phyloP scores from a whole-genome alignment of 2,113 vertebrate genomes.

The Lucifuga dentata region DNA sequence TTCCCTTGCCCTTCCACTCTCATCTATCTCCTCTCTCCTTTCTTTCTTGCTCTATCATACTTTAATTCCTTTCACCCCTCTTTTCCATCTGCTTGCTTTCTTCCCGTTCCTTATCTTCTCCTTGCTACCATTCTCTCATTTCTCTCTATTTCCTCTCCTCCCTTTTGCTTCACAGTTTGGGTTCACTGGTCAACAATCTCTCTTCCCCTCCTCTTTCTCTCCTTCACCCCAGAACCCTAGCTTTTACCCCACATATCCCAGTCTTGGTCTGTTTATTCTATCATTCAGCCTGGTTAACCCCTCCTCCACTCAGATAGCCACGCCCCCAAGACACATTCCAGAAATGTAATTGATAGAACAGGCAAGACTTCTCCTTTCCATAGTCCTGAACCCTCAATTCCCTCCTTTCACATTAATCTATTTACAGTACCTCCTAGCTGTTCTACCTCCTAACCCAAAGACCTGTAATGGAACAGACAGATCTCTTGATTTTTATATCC shows the following conservation, averaged over 20 bases:
- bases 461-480: slow-evolving; percentile 61
- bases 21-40: slow-evolving; percentile 26
- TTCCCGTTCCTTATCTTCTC: slow-evolving; percentile 20
- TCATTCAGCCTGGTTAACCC: slow-evolving; percentile 30
- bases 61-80: background rate
- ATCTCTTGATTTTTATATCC: slow-evolving; percentile 31
- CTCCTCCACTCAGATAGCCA: slow-evolving; percentile 45
- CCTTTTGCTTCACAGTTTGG: slow-evolving; percentile 35
- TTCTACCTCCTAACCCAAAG: slow-evolving; percentile 32
- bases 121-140: background rate
- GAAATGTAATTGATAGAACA: slow-evolving; percentile 74
- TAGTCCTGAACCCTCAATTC: slow-evolving; percentile 33
- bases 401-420: slow-evolving; percentile 57
- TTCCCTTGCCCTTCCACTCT: slow-evolving; percentile 5
- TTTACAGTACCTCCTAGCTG: slow-evolving; percentile 39
- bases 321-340: slow-evolving; percentile 67
- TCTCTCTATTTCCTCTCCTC: background rate
- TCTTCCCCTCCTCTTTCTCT: background rate
- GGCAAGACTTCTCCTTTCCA: slow-evolving; percentile 66
- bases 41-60: slow-evolving; percentile 32
- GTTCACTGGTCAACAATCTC: slow-evolving; percentile 47
- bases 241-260: slow-evolving; percentile 40
- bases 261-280: slow-evolving; percentile 68
- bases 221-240: slow-evolving; percentile 6
- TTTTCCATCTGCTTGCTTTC: slow-evolving; percentile 15